Evolutionary conservation across 2,113 vertebrate species (phyloP), one percentile per base, ranked within the genome.

Genomic region (Centropus bengalensis): DNA sequence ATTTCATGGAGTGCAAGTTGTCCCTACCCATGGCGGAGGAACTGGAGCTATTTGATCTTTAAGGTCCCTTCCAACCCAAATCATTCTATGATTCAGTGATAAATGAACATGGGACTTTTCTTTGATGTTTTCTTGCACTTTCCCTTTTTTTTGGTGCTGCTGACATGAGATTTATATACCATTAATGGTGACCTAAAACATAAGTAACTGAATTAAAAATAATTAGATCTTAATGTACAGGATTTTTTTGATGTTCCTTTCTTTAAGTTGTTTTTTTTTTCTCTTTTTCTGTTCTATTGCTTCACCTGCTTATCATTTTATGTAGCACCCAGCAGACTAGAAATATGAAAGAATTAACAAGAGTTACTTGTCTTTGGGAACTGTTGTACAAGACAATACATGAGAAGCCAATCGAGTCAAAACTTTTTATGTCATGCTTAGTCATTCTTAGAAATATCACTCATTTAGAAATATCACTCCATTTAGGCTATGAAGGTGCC

Each of bases 161-260:
- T 82, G 22, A 27, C 0, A 0, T 60, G 3, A 78, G 2, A 26
- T 38, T 4, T 67, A 32, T 55, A 20, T 71, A 73, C 5, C 10
- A 52, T 60, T 16, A 68, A 36, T 6, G 32, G 12, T 42, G 27
- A 40, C 14, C 6, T 71, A 71, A 76, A 87, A 55, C 5, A 18
- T 5, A 73, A 27, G 40, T 19, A 76, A 67, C 3, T 18, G 6
- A 84, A 71, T 40, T 42, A 60, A 78, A 90, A 82, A 27, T 28
- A 74, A 81, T 38, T 6, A 64, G 3, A 52, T 42, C 16, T 62
- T 68, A 56, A 78, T 26, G 23, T 28, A 63, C 52, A 49, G 3
- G 7, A 5, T 14, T 0, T 8, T 45, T 60, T 42, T 54, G 0
- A 0, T 51, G 6, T 47, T 66, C 4, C 19, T 75, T 73, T 67